phyloP scores from a whole-genome alignment of 1,140 invertebrate species.

The Lamellibrachia luymesi region DNA sequence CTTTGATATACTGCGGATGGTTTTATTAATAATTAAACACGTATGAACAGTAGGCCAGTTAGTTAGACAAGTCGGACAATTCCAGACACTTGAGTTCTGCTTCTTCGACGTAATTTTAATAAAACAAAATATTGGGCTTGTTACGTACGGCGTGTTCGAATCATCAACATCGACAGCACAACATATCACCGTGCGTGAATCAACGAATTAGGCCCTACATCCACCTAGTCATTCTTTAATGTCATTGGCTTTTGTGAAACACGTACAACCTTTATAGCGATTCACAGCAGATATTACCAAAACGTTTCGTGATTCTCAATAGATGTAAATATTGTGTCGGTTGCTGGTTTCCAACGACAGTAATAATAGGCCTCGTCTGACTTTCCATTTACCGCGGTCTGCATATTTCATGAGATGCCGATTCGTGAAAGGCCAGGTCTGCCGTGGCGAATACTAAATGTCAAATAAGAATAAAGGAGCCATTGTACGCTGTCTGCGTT shows the following conservation, averaged over 20 bases:
- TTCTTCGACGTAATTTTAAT: background rate
- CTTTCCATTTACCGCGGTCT: background rate
- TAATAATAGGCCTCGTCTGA: background rate
- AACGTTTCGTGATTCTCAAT: background rate
- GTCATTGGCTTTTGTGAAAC: background rate
- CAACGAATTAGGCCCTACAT: background rate
- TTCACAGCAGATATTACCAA: background rate
- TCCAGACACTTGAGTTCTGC: background rate
- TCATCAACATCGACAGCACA: background rate
- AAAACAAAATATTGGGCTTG: background rate
- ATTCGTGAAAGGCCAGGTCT: background rate
- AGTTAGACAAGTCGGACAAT: background rate
- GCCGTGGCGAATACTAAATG: background rate
- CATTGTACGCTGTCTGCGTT: background rate
- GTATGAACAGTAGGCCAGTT: background rate
- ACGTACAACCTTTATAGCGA: background rate
- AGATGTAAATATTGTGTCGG: background rate
- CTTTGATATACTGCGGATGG: background rate
- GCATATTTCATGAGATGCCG: background rate
- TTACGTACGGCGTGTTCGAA: background rate
- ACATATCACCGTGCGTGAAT: background rate
- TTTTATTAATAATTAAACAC: background rate
- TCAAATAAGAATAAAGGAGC: background rate
- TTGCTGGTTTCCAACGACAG: background rate
- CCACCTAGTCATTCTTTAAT: background rate